phyloP scores from a whole-genome alignment of 2,113 vertebrate species.

The Crotalus tigris region DNA sequence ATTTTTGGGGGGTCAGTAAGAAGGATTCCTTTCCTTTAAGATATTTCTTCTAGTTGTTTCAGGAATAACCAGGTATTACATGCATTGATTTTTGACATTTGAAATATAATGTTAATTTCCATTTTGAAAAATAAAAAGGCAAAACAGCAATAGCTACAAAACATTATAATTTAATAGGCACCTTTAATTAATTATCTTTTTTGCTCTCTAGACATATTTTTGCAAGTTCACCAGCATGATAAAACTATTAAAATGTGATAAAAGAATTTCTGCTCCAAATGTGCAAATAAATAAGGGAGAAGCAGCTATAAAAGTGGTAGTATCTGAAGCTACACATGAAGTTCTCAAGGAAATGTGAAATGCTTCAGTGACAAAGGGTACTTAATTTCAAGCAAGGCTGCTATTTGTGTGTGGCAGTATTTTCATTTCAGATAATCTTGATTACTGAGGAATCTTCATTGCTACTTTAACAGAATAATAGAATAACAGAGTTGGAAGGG shows the following conservation, averaged over 20 bases:
- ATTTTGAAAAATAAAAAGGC: background rate
- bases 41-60: constrained; percentile 1
- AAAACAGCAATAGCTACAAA: background rate
- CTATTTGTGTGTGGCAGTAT: background rate
- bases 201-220: background rate
- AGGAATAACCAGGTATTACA: constrained; percentile 3
- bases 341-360: background rate
- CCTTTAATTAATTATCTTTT: constrained; percentile 3
- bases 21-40: background rate
- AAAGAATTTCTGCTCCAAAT: background rate
- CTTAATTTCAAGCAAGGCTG: background rate
- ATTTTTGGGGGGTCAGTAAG: background rate
- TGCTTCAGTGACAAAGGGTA: background rate
- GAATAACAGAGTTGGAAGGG: background rate
- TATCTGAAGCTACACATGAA: background rate
- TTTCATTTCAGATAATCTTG: background rate
- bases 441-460: background rate
- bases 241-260: constrained; percentile 4
- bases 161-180: constrained; percentile 10
- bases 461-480: background rate
- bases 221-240: background rate
- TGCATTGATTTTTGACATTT: background rate
- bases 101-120: constrained; percentile 5
- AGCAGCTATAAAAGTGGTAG: background rate
- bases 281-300: background rate